Evolutionary conservation across 2,113 vertebrate species (phyloP), one percentile per base, ranked within the genome.

Genomic region (Odobenus rosmarus): DNA sequence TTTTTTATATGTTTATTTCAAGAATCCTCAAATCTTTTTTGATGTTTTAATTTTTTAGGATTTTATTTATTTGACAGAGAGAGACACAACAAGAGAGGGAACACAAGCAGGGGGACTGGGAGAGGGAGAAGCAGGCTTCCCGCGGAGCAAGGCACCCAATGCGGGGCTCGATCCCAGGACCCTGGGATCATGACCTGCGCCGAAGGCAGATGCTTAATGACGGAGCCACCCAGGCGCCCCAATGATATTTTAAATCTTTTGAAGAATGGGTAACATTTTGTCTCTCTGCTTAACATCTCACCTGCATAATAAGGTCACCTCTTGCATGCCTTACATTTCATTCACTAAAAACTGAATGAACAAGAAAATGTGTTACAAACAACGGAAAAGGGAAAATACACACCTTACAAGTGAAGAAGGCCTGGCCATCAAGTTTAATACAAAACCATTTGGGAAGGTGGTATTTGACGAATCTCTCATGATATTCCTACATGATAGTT

Each of bases 191-290:
- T 9, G 46, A 46, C 42, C 42, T 46, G 42, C 5, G 46, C 1
- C 46, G 8, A 46, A 46, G 46, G 46, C 46, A 46, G 46, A 46
- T 46, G 46, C 46, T 46, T 46, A 46, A 46, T 46, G 46, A 46
- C 1, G 46, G 46, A 46, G 46, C 46, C 46, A 46, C 46, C 46
- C 7, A 46, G 46, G 46, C 7, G 1, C 46, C 42, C 46, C 46
- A 31, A 81, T 96, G 59, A 24, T 31, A 69, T 71, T 76, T 76
- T 69, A 80, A 93, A 55, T 89, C 92, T 92, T 96, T 61, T 85
- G n/a, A 95, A 49, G 23, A 77, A 72, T 53, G 2, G 1, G 42
- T 85, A 81, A 21, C 18, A 64, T 64, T 90, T 88, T 76, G 21
- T 33, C 4, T 33, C 14, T 86, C 49, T 77, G 21, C 5, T 67